Base-by-base conservation (phyloP, 2,797 vertebrate genomes). In the Sternarchorhynchus goeldii region DNA sequence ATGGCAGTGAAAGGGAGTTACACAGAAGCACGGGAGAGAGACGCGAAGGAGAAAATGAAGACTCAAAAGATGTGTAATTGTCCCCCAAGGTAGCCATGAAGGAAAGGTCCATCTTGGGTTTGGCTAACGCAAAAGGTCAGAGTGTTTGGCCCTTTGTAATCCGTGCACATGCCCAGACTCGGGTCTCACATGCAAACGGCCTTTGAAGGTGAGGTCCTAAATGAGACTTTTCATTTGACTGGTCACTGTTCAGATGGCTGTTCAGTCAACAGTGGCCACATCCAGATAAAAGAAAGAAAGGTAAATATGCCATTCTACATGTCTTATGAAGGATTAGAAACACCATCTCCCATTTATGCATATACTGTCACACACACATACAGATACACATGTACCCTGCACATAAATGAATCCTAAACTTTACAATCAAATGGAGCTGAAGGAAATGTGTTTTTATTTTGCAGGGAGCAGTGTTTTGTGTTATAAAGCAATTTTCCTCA, bases 91-190 rank as follows among this genome's bases (percentile, higher is more conserved):
- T 81, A 72, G 56, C 67, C 34, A 67, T 29, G 74, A 63, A 81
- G 73, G 75, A 21, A 25, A 74, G 75, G 80, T 81, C 62, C 73
- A 65, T 67, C 77, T 69, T 75, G 72, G 21, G n/a, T 83, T 77
- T 59, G 73, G 82, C 45, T 65, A 74, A 67, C 56, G 63, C 71
- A 83, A 82, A 84, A 85, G 83, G 86, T 86, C 84, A 86, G 56
- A 41, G 64, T 65, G 20, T 77, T 81, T 64, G 66, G 59, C 57
- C 75, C 62, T 53, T 78, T 67, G 69, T 71, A 34, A 70, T 39
- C 64, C 63, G 31, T 73, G 1, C 45, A 41, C 71, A 58, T 59
- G 60, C 56, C n/a, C 75, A 74, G 60, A 32, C 8, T 32, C 8
- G 34, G 55, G 12, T 58, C 6, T 39, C 63, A n/a, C 0, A 18